Evolutionary conservation across 23 tunicate genomes (phyloP).

Genomic region (Oikopleura dioica): DNA sequence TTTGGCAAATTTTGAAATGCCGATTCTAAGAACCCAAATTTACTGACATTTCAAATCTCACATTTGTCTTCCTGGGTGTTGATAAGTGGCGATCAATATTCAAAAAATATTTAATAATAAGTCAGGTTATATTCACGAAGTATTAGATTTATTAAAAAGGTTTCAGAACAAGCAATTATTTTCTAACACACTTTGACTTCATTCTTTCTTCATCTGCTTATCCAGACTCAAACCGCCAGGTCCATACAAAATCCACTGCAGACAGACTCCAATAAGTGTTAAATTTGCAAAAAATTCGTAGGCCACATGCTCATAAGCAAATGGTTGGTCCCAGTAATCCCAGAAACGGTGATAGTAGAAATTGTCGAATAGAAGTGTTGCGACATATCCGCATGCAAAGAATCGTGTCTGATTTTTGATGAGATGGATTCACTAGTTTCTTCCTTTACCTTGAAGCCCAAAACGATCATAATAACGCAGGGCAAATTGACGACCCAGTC

Average conservation of each 20-base stretch:
- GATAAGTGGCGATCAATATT: no score
- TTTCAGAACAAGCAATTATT: no score
- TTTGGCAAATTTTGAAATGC: no score
- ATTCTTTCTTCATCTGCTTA: not conserved
- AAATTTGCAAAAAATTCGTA: slow-evolving; percentile 5
- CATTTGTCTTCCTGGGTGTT: no score
- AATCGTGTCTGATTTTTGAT: not conserved
- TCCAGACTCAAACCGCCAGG: slow-evolving; percentile 11
- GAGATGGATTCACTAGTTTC: not conserved
- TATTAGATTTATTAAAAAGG: no score
- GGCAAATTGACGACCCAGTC: slow-evolving; percentile 4
- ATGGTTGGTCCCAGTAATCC: not conserved
- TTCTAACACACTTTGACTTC: no score
- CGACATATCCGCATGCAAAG: not conserved
- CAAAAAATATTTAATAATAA: no score
- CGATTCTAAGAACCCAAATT: no score
- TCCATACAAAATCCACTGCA: slow-evolving; percentile 9
- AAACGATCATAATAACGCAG: not conserved
- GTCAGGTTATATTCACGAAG: no score
- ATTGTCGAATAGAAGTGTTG: not conserved
- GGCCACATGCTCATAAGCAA: slow-evolving; percentile 8
- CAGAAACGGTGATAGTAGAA: slow-evolving; percentile 3
- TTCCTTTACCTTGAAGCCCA: not conserved
- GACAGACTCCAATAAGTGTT: not conserved
- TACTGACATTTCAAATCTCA: no score